Percentiles rank a stretch among this genome's conserved stretches.
Evolutionary conservation across 1,140 invertebrate species (phyloP).

Genomic region (Drosophila erecta): DNA sequence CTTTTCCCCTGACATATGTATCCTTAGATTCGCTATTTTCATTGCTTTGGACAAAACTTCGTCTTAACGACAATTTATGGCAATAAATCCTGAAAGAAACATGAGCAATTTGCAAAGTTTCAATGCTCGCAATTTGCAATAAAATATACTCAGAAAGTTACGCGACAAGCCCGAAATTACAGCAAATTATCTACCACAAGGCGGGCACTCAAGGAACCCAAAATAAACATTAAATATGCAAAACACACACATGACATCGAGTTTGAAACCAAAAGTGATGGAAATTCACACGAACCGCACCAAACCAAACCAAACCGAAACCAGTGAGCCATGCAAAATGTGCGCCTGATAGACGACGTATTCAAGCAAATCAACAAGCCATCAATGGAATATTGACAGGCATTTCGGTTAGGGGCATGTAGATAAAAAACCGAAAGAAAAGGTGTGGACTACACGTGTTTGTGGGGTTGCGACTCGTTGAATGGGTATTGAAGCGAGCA

Average conservation of each 20-base stretch:
- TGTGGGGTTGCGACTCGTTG: slow-evolving; percentile 33
- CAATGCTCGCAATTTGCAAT: slow-evolving; percentile 47
- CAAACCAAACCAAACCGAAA: slow-evolving; percentile 34
- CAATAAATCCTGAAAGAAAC: slow-evolving; percentile 10
- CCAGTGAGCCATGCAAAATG: slow-evolving; percentile 72
- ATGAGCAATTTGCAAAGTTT: slow-evolving; percentile 53
- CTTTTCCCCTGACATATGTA: background rate
- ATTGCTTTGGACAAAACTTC: background rate
- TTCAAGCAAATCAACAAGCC: slow-evolving; percentile 59
- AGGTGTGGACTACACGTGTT: slow-evolving; percentile 76
- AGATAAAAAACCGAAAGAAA: slow-evolving; percentile 32
- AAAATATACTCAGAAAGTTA: slow-evolving; percentile 37
- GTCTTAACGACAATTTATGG: background rate
- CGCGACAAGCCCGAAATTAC: slow-evolving; percentile 29
- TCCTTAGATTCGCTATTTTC: background rate
- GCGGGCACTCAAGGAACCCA: slow-evolving; percentile 42
- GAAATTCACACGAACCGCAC: slow-evolving; percentile 35
- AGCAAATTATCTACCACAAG: slow-evolving; percentile 49
- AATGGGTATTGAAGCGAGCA: slow-evolving; percentile 47
- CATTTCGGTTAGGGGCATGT: slow-evolving; percentile 13
- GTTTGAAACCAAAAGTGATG: slow-evolving; percentile 17
- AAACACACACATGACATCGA: slow-evolving; percentile 34
- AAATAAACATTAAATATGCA: slow-evolving; percentile 62
- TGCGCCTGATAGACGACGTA: slow-evolving; percentile 40
- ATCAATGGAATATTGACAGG: slow-evolving; percentile 44